Evolutionary conservation across 2,888 invertebrate genomes (phyloP), one percentile per base, ranked within the genome.

Genomic region (Neoascia interrupta): DNA sequence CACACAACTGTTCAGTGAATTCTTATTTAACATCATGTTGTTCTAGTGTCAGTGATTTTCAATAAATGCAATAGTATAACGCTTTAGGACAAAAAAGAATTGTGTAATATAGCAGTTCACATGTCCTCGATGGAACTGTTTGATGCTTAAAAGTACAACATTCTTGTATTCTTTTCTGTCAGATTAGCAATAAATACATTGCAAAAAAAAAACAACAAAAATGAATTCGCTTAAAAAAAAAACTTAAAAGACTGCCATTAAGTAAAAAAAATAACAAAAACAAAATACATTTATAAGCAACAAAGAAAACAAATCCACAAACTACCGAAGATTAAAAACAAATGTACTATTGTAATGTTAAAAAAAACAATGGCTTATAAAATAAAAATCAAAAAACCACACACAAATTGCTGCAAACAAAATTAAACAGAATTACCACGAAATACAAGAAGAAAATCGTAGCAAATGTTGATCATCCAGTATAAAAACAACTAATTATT

Each of bases 181-280:
- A 6, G n/a, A n/a, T n/a, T n/a, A n/a, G n/a, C n/a, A n/a, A n/a
- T n/a, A 31, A 31, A 31, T 26, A 26, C 8, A 37, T 45, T 0
- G 6, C 1, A 18, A 6, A 70, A 61, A 61, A 66, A 73, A 31
- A 66, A 73, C 36, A 28, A 13, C 15, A 10, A 47, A 26, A 28
- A 45, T 21, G 37, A 28, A 66, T 73, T 79, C 79, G 79, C 79
- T 79, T 73, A 41, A 73, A 76, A 68, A 49, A 53, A 23, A n/a
- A n/a, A n/a, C n/a, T n/a, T n/a, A 73, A 72, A 79, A 79, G 79
- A 79, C 79, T 79, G 79, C 79, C 79, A 79, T 79, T 79, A 66
- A 79, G 70, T 39, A 76, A 72, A 79, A 26, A 41, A 43, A 58
- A n/a, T n/a, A 21, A 60, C 37, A 74, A 76, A 31, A 58, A 66